These are phyloP conservation scores for Xyrauchen texanus DNA, from an alignment of 2,113 vertebrate species.

Conservation along the genomic window DNA sequence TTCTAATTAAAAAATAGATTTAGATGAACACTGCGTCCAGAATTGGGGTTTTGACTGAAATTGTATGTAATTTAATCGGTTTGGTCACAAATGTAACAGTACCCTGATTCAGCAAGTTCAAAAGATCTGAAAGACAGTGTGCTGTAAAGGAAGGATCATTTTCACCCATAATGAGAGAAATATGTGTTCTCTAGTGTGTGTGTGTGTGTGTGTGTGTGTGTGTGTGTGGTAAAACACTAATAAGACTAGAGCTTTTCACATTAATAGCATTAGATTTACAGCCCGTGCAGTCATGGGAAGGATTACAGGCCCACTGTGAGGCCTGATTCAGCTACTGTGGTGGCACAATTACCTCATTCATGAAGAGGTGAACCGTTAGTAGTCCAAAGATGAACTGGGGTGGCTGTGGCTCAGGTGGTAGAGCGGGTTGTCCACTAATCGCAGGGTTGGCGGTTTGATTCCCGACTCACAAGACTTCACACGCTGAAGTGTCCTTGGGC, in stretches of 20 bases:
- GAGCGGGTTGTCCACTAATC: no score
- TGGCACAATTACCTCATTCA: slow-evolving; percentile 36
- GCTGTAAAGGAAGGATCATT: background rate
- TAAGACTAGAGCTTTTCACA: slow-evolving; percentile 42
- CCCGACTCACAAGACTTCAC: no score
- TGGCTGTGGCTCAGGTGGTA: no score
- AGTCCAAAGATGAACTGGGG: background rate
- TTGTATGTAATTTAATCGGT: background rate
- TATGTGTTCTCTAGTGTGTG: slow-evolving; percentile 13
- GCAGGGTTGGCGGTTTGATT: no score
- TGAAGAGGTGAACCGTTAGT: background rate
- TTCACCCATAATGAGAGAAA: background rate
- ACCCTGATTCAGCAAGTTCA: slow-evolving; percentile 9
- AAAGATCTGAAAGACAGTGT: background rate
- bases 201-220: background rate
- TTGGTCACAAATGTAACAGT: slow-evolving; percentile 5
- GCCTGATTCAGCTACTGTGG: slow-evolving; percentile 44
- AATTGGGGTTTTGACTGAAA: background rate
- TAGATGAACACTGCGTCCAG: background rate
- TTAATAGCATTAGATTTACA: slow-evolving; percentile 49
- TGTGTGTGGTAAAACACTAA: slow-evolving; percentile 18
- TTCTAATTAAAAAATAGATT: background rate
- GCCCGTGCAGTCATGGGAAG: slow-evolving; percentile 8
- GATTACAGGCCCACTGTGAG: slow-evolving; percentile 38
- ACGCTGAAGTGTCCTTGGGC: no score